Conservation (phyloP, 1,140 invertebrate genomes). For the Bactericera cockerelli region DNA sequence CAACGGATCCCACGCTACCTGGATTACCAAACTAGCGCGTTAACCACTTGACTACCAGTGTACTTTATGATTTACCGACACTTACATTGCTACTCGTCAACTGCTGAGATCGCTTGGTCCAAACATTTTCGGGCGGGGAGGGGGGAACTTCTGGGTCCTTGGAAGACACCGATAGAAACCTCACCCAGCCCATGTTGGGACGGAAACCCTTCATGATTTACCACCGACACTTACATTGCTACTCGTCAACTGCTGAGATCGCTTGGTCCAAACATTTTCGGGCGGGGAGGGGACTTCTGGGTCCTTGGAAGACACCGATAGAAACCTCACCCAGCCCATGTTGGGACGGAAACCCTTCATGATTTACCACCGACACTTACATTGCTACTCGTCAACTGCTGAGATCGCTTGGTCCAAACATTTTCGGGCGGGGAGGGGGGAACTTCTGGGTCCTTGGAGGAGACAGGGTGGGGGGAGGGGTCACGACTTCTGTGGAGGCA, state of each 20-base stretch:
- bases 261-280: background rate
- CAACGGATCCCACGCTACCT: too few relatives aligned
- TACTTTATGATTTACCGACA: too few relatives aligned
- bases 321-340: too few relatives aligned
- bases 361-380: too few relatives aligned
- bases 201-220: too few relatives aligned
- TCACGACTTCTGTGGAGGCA: too few relatives aligned
- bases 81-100: background rate
- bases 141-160: too few relatives aligned
- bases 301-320: background rate
- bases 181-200: too few relatives aligned
- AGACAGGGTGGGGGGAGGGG: background rate
- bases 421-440: constrained; percentile 2
- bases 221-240: background rate
- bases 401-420: constrained; percentile 4
- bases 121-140: background rate
- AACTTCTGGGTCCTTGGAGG: background rate
- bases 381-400: background rate
- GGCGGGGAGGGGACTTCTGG: background rate
- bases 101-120: constrained; percentile 2
- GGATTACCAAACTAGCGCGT: too few relatives aligned
- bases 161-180: too few relatives aligned
- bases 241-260: constrained; percentile 3
- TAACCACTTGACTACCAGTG: too few relatives aligned
- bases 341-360: too few relatives aligned